Evolutionary conservation across 2,797 vertebrate species (phyloP), one percentile per base, ranked within the genome.

Genomic region (Serranus cabrilla): DNA sequence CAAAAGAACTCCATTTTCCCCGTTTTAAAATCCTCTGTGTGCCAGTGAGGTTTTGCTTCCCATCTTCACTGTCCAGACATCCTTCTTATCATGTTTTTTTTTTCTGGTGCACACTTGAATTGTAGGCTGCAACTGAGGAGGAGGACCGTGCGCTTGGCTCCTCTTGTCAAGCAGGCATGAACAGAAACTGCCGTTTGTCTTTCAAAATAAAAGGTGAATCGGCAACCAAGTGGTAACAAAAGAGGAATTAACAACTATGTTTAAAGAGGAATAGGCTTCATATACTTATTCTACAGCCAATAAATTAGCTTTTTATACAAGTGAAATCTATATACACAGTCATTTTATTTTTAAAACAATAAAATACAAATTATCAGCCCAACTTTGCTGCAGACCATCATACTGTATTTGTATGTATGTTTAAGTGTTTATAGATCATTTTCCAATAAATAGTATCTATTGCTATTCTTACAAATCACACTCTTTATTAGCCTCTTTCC

Each of bases 101-200:
- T 85, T 82, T 85, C 89, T 88, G 47, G 83, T 76, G 91, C 82
- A 86, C 83, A 89, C 82, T 93, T 91, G 82, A 91, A 90, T 75
- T 84, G 87, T 66, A 73, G 74, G 73, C 67, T 82, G 87, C 75
- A 83, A 71, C 50, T 83, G 85, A 89, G 83, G 83, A 86, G 76
- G 80, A 86, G 87, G 82, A 86, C 81, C 11, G 58, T 59, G 70
- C 17, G 6, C 55, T 20, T 43, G 27, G 58, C 81, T 83, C 42
- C 71, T 76, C 47, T 57, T 74, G 82, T 89, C 75, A 91, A 89
- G 71, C 23, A 0, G 7, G 18, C 70, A 39, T 16, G 0, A 17
- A 56, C 9, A 20, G 0, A 57, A 43, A 54, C 23, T 6, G 11
- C 7, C 8, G 4, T 37, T 76, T 88, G 71, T 0, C 6, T 82